A percentile compares a stretch with the other conserved stretches of the same genome.
Conservation (phyloP, 2,797 vertebrate genomes). For the Dermochelys coriacea region DNA sequence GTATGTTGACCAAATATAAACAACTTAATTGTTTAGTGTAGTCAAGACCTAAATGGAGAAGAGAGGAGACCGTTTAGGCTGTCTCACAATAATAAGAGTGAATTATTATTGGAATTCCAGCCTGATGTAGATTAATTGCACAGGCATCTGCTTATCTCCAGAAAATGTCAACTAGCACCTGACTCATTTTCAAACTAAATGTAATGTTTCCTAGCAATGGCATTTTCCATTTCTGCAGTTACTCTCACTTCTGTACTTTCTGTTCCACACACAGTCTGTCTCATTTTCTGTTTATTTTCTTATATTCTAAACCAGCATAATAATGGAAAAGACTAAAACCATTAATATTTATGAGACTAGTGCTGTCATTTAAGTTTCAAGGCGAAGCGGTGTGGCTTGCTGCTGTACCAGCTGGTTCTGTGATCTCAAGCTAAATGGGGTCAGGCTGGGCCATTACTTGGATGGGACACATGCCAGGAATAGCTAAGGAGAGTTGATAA, state of each 20-base stretch:
- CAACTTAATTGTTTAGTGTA: no score
- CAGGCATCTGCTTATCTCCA: neutral
- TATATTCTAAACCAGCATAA: neutral
- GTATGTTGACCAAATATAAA: no score
- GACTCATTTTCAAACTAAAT: constrained; percentile 14
- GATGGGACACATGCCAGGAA: neutral
- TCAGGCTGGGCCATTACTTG: neutral
- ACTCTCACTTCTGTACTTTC: neutral
- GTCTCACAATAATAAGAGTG: neutral
- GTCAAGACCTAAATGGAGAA: neutral
- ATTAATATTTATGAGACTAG: neutral
- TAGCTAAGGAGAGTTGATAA: rapidly evolving
- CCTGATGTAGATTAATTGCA: neutral
- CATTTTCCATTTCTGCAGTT: neutral
- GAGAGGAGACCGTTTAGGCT: neutral
- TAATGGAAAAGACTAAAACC: neutral
- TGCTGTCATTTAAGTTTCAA: neutral
- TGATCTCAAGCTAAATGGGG: neutral
- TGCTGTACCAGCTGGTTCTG: constrained; percentile 27
- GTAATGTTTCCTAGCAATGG: constrained; percentile 6
- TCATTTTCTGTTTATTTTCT: constrained; percentile 51
- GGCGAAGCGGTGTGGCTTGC: neutral
- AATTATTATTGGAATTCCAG: neutral
- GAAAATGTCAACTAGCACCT: constrained; percentile 25
- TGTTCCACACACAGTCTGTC: constrained; percentile 40